Evolutionary conservation across 1,140 invertebrate species (phyloP), one percentile per base, ranked within the genome.

Genomic region (Acyrthosiphon pisum): DNA sequence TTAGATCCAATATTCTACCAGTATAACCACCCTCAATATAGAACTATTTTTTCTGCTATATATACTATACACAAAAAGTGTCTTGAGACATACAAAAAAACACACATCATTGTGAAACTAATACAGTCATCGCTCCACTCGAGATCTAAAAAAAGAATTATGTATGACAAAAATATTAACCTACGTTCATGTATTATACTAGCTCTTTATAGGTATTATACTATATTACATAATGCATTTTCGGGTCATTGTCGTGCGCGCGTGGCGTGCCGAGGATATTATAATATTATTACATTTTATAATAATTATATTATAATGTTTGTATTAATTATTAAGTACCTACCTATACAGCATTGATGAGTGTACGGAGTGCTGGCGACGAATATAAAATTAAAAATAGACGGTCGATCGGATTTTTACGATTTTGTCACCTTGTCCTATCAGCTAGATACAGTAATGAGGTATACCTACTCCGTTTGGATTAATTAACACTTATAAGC

Each of bases 181-280:
- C 0, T n/a, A 18, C 30, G 60, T 76, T 35, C n/a, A 76, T 35
- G 6, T 35, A 76, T 76, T 76, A n/a, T 35, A n/a, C 0, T 76
- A 76, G 30, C 60, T 76, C 30, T 76, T 76, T 76, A 76, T 76
- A 53, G 44, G 46, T 48, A 50, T 48, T 41, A 46, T 30, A 44
- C 46, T 23, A 35, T 50, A 44, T 84, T 50, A n/a, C 48, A 35
- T 50, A 53, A 14, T 90, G 8, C 1, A 26, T 37, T 90, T 90
- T 41, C 50, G 35, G 88, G 88, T 90, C 88, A 90, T 90, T 90
- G 88, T 56, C 88, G 88, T 30, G n/a, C 50, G 3, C 88, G 20
- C 50, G 50, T 30, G 50, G 88, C 48, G 87, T 88, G 48, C 87
- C 48, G 88, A 90, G 88, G 88, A 56, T 37, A 90, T 41, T 37